Evolutionary conservation across 2,888 invertebrate genomes (phyloP), one percentile per base, ranked within the genome.

Genomic region (Chymomyza amoena): DNA sequence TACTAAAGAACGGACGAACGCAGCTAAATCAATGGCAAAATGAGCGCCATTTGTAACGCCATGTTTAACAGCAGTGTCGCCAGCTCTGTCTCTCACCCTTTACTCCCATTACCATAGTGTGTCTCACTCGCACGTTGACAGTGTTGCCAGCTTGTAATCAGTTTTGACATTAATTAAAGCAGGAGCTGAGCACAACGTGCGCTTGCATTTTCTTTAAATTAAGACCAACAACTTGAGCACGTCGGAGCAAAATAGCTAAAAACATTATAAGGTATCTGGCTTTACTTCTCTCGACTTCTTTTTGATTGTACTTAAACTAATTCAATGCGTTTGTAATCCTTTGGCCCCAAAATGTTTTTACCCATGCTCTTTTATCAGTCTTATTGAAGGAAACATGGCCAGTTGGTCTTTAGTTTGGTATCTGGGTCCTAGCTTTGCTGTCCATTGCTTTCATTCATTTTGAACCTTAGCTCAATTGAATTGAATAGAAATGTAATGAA

Each of bases 131-230:
- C 61, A 16, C 45, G 67, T 61, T 32, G 32, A 9, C 32, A 7
- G 25, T 25, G 25, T 18, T 39, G 28, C 32, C 7, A 51, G 64
- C 18, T 32, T 71, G 79, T 84, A 81, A 81, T 79, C 75, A 84
- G 73, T 59, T 63, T 59, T 52, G 67, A 69, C 89, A 85, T 88
- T 89, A 89, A 89, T 89, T 89, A 84, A 76, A 70, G 69, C 76
- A 28, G 72, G 20, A 75, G 68, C 78, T 67, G 66, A 62, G 70
- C 67, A 50, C 71, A 70, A 84, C 75, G 82, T 88, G 85, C 63
- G 57, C 72, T 59, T 74, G 75, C 75, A 74, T 77, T 72, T 66
- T 36, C 28, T 56, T 68, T 54, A 69, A 62, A 63, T 76, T 71
- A 76, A 66, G 62, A 13, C 61, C 61, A 64, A 73, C 57, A 57